Evolutionary conservation across 2,888 invertebrate genomes (phyloP).

Genomic region (Coleophora deauratella): DNA sequence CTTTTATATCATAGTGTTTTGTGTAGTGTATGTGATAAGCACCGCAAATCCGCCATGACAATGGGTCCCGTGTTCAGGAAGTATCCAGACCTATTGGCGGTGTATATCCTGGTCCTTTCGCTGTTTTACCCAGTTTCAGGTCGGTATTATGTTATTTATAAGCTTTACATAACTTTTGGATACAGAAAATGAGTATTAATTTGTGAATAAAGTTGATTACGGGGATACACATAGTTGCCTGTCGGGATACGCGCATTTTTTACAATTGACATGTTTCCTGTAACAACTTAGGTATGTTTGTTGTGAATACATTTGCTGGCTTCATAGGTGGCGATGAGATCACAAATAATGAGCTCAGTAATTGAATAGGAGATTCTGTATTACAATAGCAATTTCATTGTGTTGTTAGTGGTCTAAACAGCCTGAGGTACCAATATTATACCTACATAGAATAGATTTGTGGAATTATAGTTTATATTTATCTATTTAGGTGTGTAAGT

Average conservation of each 20-base stretch:
- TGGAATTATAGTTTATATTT: no score
- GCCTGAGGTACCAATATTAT: no score
- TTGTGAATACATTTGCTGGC: background rate
- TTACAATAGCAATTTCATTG: no score
- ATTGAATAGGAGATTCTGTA: background rate
- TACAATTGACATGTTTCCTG: slow-evolving; percentile 32
- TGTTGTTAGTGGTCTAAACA: no score
- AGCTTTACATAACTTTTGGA: background rate
- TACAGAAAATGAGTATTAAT: background rate
- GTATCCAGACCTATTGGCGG: slow-evolving; percentile 52
- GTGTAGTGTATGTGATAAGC: slow-evolving; percentile 49
- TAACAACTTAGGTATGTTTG: slow-evolving; percentile 18
- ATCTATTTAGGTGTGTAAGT: no score
- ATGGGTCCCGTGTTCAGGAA: slow-evolving; percentile 56
- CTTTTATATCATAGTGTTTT: slow-evolving; percentile 36
- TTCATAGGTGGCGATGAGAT: slow-evolving; percentile 1
- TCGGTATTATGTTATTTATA: slow-evolving; percentile 31
- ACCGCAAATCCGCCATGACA: slow-evolving; percentile 65
- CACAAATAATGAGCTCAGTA: background rate
- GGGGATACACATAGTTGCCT: background rate
- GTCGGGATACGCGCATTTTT: slow-evolving; percentile 27
- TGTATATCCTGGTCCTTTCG: slow-evolving; percentile 61
- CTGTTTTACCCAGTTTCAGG: slow-evolving; percentile 55
- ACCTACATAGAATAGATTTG: no score
- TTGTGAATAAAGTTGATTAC: background rate